Evolutionary conservation across 2,113 vertebrate genomes (phyloP).

Genomic region (Cariama cristata): DNA sequence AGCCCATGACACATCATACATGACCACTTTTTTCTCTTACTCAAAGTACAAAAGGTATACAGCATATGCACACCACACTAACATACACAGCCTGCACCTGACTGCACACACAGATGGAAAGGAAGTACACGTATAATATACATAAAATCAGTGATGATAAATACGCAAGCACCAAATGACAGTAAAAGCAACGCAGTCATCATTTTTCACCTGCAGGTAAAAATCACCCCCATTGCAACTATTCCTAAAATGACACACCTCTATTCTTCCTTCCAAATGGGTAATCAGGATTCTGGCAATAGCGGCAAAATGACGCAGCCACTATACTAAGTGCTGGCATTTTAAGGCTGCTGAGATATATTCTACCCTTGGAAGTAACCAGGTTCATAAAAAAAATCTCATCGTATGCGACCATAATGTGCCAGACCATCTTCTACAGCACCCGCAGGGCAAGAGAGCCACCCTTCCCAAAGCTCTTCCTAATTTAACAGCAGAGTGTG

Average conservation of each 20-base stretch:
- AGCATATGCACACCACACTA: rapidly evolving
- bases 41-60: not conserved
- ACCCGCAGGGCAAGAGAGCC: not conserved
- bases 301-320: not conserved
- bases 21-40: not conserved
- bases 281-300: not conserved
- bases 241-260: not conserved
- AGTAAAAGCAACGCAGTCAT: not conserved
- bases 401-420: rapidly evolving
- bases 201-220: not conserved
- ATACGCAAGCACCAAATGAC: not conserved
- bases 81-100: not conserved
- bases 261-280: not conserved
- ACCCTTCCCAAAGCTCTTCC: not conserved
- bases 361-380: not conserved
- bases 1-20: not conserved
- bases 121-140: not conserved
- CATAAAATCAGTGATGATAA: not conserved
- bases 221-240: not conserved
- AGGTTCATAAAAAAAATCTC: not conserved
- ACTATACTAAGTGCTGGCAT: not conserved
- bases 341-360: not conserved
- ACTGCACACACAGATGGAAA: not conserved
- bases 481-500: not conserved
- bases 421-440: not conserved